Conservation (phyloP, 2,113 vertebrate species). For the Bos indicus region DNA sequence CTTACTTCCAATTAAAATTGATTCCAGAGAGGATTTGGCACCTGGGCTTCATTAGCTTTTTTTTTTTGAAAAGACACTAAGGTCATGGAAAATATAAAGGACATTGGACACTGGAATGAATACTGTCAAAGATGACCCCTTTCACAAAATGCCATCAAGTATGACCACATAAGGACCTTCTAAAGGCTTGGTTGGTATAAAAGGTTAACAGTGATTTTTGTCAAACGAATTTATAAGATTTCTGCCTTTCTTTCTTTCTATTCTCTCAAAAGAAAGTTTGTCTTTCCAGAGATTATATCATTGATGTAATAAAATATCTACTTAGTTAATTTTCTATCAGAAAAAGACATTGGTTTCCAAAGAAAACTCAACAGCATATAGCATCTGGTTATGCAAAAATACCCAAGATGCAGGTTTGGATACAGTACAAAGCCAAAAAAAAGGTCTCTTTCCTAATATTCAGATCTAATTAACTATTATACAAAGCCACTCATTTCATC, state of each 20-base stretch:
- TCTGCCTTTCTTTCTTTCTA: neutral
- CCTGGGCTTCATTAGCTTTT: constrained; percentile 42
- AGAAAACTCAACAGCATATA: neutral
- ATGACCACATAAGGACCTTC: constrained; percentile 35
- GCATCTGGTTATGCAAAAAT: constrained; percentile 58
- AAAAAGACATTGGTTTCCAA: constrained; percentile 44
- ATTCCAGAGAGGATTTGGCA: constrained; percentile 40
- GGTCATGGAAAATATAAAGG: constrained; percentile 25
- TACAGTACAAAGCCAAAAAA: constrained; percentile 47
- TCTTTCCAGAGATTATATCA: constrained; percentile 3
- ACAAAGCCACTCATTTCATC: constrained; percentile 59
- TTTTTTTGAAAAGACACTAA: constrained; percentile 21
- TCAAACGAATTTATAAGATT: neutral
- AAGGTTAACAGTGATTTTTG: neutral
- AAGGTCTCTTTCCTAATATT: constrained; percentile 58
- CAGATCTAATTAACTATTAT: constrained; percentile 56
- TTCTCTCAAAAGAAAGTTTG: neutral
- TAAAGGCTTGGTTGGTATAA: neutral
- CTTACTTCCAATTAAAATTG: constrained; percentile 52
- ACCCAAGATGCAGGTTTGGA: constrained; percentile 31
- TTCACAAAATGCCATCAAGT: constrained; percentile 44
- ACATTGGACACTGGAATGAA: neutral
- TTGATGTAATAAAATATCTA: constrained; percentile 30
- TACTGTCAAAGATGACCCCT: constrained; percentile 41
- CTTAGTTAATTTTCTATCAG: constrained; percentile 30